Evolutionary conservation across 1,140 invertebrate species (phyloP).

Genomic region (Cyclina sinensis): DNA sequence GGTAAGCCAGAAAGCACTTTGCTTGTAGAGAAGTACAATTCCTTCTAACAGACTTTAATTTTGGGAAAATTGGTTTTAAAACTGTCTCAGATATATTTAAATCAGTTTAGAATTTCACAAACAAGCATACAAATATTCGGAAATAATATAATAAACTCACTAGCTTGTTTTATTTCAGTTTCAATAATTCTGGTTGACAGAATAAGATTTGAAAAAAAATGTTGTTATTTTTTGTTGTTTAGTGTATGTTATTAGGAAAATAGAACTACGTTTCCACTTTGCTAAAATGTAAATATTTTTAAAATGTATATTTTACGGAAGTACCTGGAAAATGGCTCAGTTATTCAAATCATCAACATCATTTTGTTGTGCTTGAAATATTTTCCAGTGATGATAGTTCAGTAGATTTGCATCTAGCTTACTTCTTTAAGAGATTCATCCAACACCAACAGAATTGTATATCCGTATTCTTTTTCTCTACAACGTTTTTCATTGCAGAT

Average conservation of each 20-base stretch:
- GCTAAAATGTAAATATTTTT: slow-evolving; percentile 45
- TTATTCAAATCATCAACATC: background rate
- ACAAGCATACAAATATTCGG: too few species aligned
- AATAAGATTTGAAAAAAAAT: slow-evolving; percentile 4
- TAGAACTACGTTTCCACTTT: slow-evolving; percentile 29
- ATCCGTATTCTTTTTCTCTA: background rate
- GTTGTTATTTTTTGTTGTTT: slow-evolving; percentile 39
- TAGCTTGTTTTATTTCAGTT: background rate
- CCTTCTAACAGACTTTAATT: too few species aligned
- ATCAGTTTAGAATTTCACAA: too few species aligned
- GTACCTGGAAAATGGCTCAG: slow-evolving; percentile 46
- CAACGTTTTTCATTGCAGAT: background rate
- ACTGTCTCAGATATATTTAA: too few species aligned
- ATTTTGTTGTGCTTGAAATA: background rate
- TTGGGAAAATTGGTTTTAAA: too few species aligned
- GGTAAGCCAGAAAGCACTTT: too few species aligned
- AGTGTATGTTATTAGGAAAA: slow-evolving; percentile 15
- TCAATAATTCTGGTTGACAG: background rate
- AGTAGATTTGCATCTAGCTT: background rate
- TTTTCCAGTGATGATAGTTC: background rate
- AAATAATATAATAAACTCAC: too few species aligned
- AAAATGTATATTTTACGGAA: slow-evolving; percentile 49
- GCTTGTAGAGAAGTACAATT: too few species aligned
- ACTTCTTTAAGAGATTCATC: background rate
- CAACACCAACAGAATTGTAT: background rate